Evolutionary conservation across 2,888 invertebrate genomes (phyloP).

Genomic region (Minunthozetes semirufus): DNA sequence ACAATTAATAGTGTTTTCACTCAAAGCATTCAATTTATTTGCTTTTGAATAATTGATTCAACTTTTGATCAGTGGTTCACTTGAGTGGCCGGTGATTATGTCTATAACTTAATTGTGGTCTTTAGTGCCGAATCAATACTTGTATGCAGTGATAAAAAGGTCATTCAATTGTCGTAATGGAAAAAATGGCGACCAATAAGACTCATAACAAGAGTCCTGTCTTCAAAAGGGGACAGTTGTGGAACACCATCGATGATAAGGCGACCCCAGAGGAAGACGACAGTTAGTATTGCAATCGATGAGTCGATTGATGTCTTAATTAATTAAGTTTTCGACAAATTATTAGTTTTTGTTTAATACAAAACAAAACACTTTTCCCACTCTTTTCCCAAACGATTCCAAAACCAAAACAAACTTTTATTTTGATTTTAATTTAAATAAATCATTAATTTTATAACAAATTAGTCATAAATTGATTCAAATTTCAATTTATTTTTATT

Average conservation of each 20-base stretch:
- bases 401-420: constrained; percentile 7
- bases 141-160: background rate
- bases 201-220: background rate
- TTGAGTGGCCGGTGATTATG: background rate
- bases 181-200: constrained; percentile 17
- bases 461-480: background rate
- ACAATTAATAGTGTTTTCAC: background rate
- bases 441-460: background rate
- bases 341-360: background rate
- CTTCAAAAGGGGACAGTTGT: background rate
- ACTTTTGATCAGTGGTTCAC: background rate
- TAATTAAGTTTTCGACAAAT: background rate
- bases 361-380: background rate
- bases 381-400: background rate
- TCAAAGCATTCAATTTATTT: background rate
- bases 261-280: background rate
- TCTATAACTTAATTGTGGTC: background rate
- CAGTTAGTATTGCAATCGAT: background rate
- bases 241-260: background rate
- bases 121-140: background rate
- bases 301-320: background rate
- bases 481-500: background rate
- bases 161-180: background rate
- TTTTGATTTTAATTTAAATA: background rate
- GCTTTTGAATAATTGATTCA: background rate